These are phyloP conservation scores for Anorthoa munda DNA, from an alignment of 2,888 invertebrate species.

Conservation along the genomic window DNA sequence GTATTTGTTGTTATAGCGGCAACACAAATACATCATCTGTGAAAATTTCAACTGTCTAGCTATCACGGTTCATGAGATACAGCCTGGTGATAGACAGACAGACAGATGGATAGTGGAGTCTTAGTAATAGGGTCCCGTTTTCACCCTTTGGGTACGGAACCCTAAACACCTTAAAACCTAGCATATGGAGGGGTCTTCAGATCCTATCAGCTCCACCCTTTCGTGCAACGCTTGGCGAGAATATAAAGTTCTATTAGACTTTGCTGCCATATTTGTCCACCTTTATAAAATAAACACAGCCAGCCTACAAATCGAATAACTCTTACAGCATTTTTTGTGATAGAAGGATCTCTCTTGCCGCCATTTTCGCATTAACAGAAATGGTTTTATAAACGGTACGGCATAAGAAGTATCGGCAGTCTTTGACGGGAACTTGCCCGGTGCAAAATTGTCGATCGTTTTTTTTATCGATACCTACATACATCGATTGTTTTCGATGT, in stretches of 20 bases:
- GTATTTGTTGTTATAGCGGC: too few species aligned
- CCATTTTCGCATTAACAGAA: constrained; percentile 72
- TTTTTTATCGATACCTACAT: constrained; percentile 70
- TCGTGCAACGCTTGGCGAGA: background rate
- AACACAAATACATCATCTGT: too few species aligned
- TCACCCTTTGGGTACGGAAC: too few species aligned
- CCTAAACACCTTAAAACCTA: too few species aligned
- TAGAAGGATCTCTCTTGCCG: constrained; percentile 60
- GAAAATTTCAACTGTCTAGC: too few species aligned
- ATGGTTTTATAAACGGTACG: constrained; percentile 72
- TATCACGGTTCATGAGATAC: too few species aligned
- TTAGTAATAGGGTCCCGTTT: too few species aligned
- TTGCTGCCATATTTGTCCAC: constrained; percentile 4
- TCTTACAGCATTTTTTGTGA: constrained; percentile 65
- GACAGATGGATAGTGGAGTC: too few species aligned
- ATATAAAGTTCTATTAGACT: background rate
- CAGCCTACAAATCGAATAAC: constrained; percentile 57
- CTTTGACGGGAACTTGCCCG: constrained; percentile 65
- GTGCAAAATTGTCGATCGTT: constrained; percentile 72
- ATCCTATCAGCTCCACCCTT: background rate
- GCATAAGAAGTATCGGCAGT: constrained; percentile 68
- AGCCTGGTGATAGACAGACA: too few species aligned
- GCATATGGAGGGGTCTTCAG: too few species aligned
- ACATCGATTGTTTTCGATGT: constrained; percentile 76
- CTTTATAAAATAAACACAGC: constrained; percentile 19